Evolutionary conservation across 1,140 invertebrate species (phyloP).

Genomic region (Aricia agestis): DNA sequence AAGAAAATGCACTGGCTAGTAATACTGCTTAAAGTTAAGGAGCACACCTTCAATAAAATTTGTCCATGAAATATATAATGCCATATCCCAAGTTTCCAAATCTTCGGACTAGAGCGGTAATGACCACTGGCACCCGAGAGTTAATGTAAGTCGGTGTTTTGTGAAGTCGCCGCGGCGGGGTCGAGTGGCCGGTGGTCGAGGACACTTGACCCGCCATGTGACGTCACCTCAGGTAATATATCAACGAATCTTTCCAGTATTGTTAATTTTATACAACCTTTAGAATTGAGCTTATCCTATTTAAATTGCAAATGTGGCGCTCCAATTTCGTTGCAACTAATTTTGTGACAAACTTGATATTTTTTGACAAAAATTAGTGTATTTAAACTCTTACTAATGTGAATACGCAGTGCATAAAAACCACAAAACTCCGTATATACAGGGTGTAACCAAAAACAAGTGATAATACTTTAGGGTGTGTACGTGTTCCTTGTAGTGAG

Average conservation of each 20-base stretch:
- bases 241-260: constrained; percentile 11
- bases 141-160: constrained; percentile 66
- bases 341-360: not conserved
- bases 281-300: not conserved
- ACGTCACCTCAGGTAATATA: constrained; percentile 25
- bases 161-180: constrained; percentile 52
- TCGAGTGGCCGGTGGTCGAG: constrained; percentile 50
- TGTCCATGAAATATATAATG: no score
- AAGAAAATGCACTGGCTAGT: no score
- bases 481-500: no score
- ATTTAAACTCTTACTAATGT: no score
- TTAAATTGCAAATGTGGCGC: not conserved
- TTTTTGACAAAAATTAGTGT: not conserved
- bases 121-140: constrained; percentile 32
- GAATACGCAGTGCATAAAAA: no score
- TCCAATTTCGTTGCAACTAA: not conserved
- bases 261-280: constrained; percentile 5
- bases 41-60: no score
- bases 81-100: not conserved
- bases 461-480: no score
- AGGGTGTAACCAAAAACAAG: no score
- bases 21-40: no score
- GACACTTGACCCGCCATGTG: constrained; percentile 56
- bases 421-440: no score
- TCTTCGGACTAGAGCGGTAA: not conserved